Evolutionary conservation across 1,140 invertebrate species (phyloP).

Genomic region (Apis mellifera): DNA sequence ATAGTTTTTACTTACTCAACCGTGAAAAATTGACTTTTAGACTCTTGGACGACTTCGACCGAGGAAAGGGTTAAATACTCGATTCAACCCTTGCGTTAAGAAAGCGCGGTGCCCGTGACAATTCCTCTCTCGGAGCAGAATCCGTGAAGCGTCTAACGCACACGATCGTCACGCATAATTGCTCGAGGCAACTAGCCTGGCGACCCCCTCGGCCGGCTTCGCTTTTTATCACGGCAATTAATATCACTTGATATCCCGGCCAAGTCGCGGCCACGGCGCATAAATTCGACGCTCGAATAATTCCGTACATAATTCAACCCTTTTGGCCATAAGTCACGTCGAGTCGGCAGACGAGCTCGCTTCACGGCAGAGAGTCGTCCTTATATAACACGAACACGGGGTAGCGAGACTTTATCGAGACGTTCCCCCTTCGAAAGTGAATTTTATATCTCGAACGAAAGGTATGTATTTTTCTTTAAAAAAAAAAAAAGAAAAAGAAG

Average conservation of each 20-base stretch:
- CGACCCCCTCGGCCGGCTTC: conserved; percentile 10
- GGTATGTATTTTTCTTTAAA: no score
- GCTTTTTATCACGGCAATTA: conserved; percentile 72
- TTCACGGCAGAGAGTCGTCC: conserved; percentile 55
- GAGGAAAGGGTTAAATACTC: conserved; percentile 71
- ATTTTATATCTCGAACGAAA: no score
- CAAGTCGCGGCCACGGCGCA: conserved; percentile 59
- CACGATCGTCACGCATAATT: conserved; percentile 46
- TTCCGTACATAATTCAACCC: conserved; percentile 77
- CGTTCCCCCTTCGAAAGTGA: not conserved
- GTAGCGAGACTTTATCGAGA: conserved; percentile 55
- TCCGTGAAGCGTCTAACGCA: conserved; percentile 28
- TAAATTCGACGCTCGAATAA: conserved; percentile 77
- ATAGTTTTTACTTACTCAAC: no score
- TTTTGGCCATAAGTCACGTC: conserved; percentile 72
- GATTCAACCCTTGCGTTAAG: not conserved
- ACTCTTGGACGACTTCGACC: conserved; percentile 63
- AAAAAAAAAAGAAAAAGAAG: no score
- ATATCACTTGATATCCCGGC: conserved; percentile 71
- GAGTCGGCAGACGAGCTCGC: conserved; percentile 26
- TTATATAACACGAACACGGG: conserved; percentile 15
- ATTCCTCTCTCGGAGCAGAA: not conserved
- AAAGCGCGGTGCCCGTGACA: not conserved
- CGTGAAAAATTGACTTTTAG: not conserved
- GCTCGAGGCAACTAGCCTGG: conserved; percentile 22